phyloP scores from a whole-genome alignment of 2,113 vertebrate species.

The Chunga burmeisteri region DNA sequence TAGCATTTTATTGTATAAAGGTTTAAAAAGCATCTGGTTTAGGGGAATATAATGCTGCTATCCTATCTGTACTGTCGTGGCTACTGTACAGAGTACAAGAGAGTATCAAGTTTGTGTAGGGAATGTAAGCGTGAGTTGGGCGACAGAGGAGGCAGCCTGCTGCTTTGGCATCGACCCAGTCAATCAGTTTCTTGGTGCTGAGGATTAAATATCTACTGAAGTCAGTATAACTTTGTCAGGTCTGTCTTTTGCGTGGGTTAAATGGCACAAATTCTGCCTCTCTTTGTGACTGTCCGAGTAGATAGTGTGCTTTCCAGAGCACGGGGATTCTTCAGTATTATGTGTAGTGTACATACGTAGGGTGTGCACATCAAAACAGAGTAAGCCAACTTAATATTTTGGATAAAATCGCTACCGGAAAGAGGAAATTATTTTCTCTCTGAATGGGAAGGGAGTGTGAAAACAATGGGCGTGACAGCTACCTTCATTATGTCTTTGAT shows the following conservation, averaged over 20 bases:
- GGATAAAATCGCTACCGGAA: not conserved
- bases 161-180: not conserved
- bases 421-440: not conserved
- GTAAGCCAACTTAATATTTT: not conserved
- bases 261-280: not conserved
- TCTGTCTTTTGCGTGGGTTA: not conserved
- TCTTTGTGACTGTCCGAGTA: not conserved
- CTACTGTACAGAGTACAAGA: not conserved
- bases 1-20: not conserved
- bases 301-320: not conserved
- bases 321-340: not conserved
- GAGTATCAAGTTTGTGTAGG: not conserved
- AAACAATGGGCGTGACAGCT: not conserved
- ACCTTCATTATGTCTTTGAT: not conserved
- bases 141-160: not conserved
- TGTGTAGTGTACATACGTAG: not conserved
- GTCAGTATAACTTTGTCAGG: not conserved
- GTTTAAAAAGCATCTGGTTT: not conserved
- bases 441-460: not conserved
- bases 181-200: not conserved
- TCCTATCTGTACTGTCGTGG: not conserved
- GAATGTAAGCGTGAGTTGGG: not conserved
- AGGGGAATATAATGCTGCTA: not conserved
- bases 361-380: not conserved
- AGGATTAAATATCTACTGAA: not conserved